A percentile compares a stretch with the other conserved stretches of the same genome.
Evolutionary conservation across 1,140 invertebrate genomes (phyloP).

Genomic region (Eurosta solidaginis): DNA sequence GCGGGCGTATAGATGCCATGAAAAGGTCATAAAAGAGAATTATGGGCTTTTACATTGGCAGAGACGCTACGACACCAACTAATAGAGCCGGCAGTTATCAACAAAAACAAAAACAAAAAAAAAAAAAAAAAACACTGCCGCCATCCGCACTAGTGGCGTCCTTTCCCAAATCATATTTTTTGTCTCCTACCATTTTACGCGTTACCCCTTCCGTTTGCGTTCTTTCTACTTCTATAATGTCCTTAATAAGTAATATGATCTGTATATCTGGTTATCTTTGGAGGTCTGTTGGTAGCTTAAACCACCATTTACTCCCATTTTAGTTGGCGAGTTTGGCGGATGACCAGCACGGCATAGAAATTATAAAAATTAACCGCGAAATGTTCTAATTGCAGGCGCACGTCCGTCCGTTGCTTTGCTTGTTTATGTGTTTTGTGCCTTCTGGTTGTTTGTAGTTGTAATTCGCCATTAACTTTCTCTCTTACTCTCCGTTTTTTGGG

Average conservation of each 20-base stretch:
- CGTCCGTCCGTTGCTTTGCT: background rate
- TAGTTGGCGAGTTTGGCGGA: background rate
- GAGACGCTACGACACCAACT: too few species aligned
- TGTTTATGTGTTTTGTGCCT: background rate
- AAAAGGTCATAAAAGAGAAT: conserved; percentile 36
- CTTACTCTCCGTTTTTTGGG: background rate
- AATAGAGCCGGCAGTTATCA: too few species aligned
- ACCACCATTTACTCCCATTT: background rate
- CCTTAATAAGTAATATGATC: background rate
- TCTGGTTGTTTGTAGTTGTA: background rate
- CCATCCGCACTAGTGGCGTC: background rate
- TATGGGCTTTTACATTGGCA: conserved; percentile 32
- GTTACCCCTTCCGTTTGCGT: conserved; percentile 31
- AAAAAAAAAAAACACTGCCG: too few species aligned
- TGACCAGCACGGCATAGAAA: conserved; percentile 31
- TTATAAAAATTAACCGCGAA: conserved; percentile 34
- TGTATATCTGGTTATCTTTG: conserved; percentile 4
- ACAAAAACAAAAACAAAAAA: background rate
- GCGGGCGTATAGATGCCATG: conserved; percentile 25
- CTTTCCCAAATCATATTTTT: background rate
- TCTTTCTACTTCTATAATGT: too few species aligned
- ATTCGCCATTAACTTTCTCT: background rate
- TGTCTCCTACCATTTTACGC: background rate
- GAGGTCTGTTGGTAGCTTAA: background rate
- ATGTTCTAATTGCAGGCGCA: conserved; percentile 34